Conservation (phyloP, 2,888 invertebrate genomes). For the Drosophila anceps region DNA sequence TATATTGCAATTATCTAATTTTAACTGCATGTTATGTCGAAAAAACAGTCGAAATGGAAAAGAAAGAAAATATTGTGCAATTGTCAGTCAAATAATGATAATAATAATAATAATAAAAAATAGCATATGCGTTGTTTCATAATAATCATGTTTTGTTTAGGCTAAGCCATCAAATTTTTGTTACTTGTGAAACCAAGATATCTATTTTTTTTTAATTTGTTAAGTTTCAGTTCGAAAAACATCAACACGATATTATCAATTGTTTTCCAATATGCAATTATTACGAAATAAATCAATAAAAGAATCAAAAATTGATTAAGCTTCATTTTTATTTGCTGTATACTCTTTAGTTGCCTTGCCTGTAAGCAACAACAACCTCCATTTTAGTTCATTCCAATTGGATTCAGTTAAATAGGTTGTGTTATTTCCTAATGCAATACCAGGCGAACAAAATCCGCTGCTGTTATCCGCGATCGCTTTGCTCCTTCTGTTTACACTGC, state of each 20-base stretch:
- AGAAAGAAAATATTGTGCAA: conserved; percentile 32
- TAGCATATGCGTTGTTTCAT: conserved; percentile 38
- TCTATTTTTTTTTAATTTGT: conserved; percentile 65
- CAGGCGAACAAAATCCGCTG: neutral
- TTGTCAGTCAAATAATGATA: conserved; percentile 44
- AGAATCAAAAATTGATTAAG: conserved; percentile 16
- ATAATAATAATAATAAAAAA: conserved; percentile 18
- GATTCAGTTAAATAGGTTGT: neutral
- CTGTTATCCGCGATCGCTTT: neutral
- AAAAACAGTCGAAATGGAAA: conserved; percentile 10
- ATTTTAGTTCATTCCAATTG: neutral
- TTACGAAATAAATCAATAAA: conserved; percentile 52
- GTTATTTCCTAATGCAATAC: neutral
- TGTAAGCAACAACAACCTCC: neutral
- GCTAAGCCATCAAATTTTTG: conserved; percentile 59
- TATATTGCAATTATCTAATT: conserved; percentile 62
- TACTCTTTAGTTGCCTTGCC: neutral
- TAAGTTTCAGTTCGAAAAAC: conserved; percentile 49
- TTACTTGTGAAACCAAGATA: conserved; percentile 53
- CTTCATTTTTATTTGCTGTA: neutral
- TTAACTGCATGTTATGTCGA: conserved; percentile 60
- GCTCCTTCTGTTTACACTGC: neutral
- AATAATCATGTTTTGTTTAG: conserved; percentile 59
- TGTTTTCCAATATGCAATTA: conserved; percentile 62
- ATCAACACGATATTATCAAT: conserved; percentile 71